Percentiles rank a stretch among this genome's conserved stretches.
phyloP scores from a whole-genome alignment of 2,797 vertebrate species.

The Spea hammondii region DNA sequence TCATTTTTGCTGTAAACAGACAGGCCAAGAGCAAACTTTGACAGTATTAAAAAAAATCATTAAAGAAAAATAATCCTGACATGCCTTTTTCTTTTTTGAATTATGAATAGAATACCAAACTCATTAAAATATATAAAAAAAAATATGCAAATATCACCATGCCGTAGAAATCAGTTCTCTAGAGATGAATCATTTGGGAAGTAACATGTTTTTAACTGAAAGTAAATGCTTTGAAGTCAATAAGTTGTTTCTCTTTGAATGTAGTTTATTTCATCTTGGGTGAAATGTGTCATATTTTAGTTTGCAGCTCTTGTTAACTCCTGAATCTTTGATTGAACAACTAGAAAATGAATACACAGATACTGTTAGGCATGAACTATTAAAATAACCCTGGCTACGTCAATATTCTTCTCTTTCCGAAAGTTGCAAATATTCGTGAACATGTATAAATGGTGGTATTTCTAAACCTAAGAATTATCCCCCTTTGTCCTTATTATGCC shows the following conservation, averaged over 20 bases:
- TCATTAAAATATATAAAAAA: conserved; percentile 30
- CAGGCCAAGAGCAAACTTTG: neutral
- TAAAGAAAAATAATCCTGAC: neutral
- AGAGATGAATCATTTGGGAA: conserved; percentile 35
- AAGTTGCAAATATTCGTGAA: no score
- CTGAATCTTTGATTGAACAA: neutral
- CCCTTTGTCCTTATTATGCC: no score
- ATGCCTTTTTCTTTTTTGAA: conserved; percentile 20
- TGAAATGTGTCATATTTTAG: conserved; percentile 12
- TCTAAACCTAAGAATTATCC: no score
- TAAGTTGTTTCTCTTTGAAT: conserved; percentile 34
- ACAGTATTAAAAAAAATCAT: neutral
- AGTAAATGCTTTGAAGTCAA: conserved; percentile 34
- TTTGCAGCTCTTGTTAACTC: conserved; percentile 17
- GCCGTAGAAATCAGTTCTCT: conserved; percentile 25
- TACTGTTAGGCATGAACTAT: no score
- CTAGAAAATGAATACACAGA: neutral
- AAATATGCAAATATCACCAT: conserved; percentile 22
- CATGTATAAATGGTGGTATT: no score
- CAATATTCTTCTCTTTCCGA: no score
- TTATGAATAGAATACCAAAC: conserved; percentile 24
- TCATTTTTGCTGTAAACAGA: neutral
- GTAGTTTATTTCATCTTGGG: conserved; percentile 25
- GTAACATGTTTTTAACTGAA: conserved; percentile 24
- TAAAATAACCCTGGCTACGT: no score